phyloP scores from a whole-genome alignment of 2,113 vertebrate species.

The Geothlypis trichas region DNA sequence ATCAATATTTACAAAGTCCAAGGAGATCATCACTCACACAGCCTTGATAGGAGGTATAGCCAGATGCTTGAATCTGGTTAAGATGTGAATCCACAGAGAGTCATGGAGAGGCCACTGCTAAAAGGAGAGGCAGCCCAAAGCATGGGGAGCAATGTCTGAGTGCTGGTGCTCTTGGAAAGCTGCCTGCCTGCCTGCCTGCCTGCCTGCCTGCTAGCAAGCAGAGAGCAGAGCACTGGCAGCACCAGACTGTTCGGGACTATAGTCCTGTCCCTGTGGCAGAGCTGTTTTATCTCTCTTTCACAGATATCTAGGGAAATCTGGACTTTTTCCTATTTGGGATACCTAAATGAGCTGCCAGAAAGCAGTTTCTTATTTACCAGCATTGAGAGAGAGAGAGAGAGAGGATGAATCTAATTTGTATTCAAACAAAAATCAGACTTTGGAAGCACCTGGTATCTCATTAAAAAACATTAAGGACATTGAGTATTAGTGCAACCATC shows the following conservation, averaged over 20 bases:
- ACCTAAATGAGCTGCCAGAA: neutral
- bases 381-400: neutral
- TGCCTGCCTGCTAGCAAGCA: neutral
- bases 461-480: neutral
- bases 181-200: neutral
- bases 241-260: fast-evolving
- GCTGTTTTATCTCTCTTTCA: neutral
- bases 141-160: fast-evolving
- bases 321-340: neutral
- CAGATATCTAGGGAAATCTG: neutral
- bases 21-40: neutral
- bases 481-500: neutral
- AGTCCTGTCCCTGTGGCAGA: neutral
- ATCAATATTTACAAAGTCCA: neutral
- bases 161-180: neutral
- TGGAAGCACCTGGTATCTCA: neutral
- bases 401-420: neutral
- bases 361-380: neutral
- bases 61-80: neutral
- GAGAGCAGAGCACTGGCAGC: neutral
- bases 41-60: neutral
- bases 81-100: neutral
- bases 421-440: neutral
- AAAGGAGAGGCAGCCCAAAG: neutral
- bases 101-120: neutral